Evolutionary conservation across 2,888 invertebrate genomes (phyloP), one percentile per base, ranked within the genome.

Genomic region (Phortica magna): DNA sequence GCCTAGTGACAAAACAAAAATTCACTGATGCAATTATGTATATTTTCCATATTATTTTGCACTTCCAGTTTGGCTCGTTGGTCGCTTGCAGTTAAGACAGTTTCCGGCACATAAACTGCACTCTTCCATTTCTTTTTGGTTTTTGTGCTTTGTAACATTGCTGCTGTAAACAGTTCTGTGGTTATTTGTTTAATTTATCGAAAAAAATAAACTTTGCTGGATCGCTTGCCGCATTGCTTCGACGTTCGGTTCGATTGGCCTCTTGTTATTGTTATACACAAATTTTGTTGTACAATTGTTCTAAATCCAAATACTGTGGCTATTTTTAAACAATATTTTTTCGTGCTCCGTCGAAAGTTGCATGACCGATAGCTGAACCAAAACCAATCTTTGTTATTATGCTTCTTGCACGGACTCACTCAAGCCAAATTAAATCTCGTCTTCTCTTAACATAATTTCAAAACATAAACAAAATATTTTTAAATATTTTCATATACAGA

Each of bases 221-320:
- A 48, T 48, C 48, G 48, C 14, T 14, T 12, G 48, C 48, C 3
- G 10, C 14, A 12, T 9, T 48, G 3, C 10, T 48, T 48, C 48
- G 14, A 48, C 48, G 48, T 2, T 48, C 3, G 10, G 48, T 12
- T 48, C 48, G 48, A 48, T 48, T 14, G 48, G 48, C 48, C 12
- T 65, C 65, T 65, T 65, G 31, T 31, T 39, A 65, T 65, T 39
- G 65, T 65, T 65, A 65, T 65, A 65, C 65, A 65, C 41, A 65
- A 64, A 22, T 65, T 7, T 22, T 61, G 61, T 31, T 65, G 31
- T 41, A 1, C 41, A 12, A 14, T 41, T 39, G 65, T 0, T 2
- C 31, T 65, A 65, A 65, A 65, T 65, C 65, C 19, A 65, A 65
- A 65, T 19, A 39, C 22, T 61, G n/a, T 14, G 12, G 12, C 65